Base-by-base conservation (phyloP, 2,888 invertebrate genomes). In the Antitype chi region DNA sequence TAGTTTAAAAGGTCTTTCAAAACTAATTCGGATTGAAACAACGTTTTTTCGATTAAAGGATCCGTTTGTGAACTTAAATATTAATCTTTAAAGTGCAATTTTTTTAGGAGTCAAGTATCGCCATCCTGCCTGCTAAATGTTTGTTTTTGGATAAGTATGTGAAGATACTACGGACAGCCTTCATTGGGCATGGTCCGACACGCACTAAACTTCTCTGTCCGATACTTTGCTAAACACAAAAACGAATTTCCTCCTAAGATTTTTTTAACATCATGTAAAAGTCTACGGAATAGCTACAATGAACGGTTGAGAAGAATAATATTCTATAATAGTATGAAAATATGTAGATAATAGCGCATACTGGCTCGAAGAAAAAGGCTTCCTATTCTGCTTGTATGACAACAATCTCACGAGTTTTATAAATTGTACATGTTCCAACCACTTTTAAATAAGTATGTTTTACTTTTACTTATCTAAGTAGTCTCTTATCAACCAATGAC, bases 281-380 rank as follows among this genome's bases (percentile, higher is more conserved):
- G 15, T 73, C 57, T 70, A 6, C 38, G 9, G 5, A 73, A 43
- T 52, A 55, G 38, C 59, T 59, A 43, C 49, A 80, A 80, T 25
- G 47, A 38, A 49, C 28, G 32, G 20, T 52, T 25, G 52, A 55
- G 32, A 47, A 28, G 2, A 71, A 69, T 70, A 66, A 66, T 60
- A 66, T 28, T 60, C 59, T 47, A 47, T 74, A 64, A 80, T 67
- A 25, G 25, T 70, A 70, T 62, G 25, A 67, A 75, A 80, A 79
- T 64, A 80, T 69, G 63, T 55, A 49, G 43, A 64, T 73, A 74
- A 47, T 59, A 59, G 23, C 55, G 32, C 32, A 68, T 32, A 75
- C 25, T 6, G 28, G n/a, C 23, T 59, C 7, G 9, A 25, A 62
- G 70, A 60, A 55, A 28, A 66, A 70, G 52, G 55, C 57, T 57